Evolutionary conservation across 1,140 invertebrate species (phyloP), one percentile per base, ranked within the genome.

Genomic region (Leptestheria dahalacensis): DNA sequence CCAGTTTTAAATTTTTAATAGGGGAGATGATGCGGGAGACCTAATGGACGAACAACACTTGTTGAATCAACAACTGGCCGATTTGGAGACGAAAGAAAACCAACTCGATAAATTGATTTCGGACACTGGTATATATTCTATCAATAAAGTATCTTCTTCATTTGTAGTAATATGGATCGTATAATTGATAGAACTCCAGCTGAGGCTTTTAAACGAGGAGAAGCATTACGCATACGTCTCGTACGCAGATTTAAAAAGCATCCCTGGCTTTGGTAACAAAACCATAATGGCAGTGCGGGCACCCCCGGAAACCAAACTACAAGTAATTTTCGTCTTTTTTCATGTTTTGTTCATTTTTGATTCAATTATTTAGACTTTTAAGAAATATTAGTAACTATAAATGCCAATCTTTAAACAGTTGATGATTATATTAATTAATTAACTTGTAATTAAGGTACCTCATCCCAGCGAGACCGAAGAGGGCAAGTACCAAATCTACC

Each of bases 281-380:
- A 91, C 88, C 66, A 82, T 94, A 57, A 87, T 95, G 77, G 87
- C 88, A 47, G 86, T 95, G 61, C 92, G 91, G 75, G 89, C 90
- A 59, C 89, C 90, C 46, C 85, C 88, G 41, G 85, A 88, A 72
- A 86, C 89, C 2, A 80, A 82, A 67, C 78, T 94, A 61, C 79
- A 82, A 72, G 85, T 88, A 57, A 73, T 78, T 66, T 71, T 73
- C 47, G 63, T 66, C 55, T 68, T 74, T 60, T 70, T 72, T 55
- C 57, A 61, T 21, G 21, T 63, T 48, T 2, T 10, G 6, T 46
- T 11, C 2, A n/a, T n/a, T n/a, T n/a, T n/a, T n/a, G n/a, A n/a
- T 33, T 33, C n/a, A n/a, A n/a, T n/a, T n/a, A n/a, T n/a, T n/a
- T n/a, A n/a, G n/a, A n/a, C n/a, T n/a, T n/a, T n/a, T n/a, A n/a